Conservation (phyloP, 1,140 invertebrate genomes). For the Conopomorpha cramerella region DNA sequence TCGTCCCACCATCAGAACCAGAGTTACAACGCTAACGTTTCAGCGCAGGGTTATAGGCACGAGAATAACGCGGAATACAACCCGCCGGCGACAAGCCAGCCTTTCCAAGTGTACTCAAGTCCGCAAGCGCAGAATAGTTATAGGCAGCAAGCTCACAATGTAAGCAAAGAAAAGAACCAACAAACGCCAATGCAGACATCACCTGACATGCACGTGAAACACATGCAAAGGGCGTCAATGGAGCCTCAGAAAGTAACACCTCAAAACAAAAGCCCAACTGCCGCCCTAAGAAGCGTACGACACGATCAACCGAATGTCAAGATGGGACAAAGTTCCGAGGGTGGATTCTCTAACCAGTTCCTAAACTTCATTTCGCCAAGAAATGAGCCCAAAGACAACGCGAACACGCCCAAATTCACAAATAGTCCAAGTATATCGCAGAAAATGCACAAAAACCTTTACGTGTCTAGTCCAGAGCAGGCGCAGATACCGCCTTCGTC, state of each 20-base stretch:
- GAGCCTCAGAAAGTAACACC: conserved; percentile 19
- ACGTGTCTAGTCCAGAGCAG: conserved; percentile 58
- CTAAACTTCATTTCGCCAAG: conserved; percentile 53
- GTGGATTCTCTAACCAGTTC: conserved; percentile 53
- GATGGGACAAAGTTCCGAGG: conserved; percentile 34
- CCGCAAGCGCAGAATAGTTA: conserved; percentile 35
- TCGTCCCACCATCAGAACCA: conserved; percentile 19
- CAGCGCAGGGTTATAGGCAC: conserved; percentile 31
- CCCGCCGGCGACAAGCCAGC: conserved; percentile 20
- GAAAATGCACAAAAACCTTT: conserved; percentile 59
- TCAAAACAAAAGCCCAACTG: conserved; percentile 36
- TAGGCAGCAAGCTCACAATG: conserved; percentile 15
- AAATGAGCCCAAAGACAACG: conserved; percentile 58
- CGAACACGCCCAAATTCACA: conserved; percentile 54
- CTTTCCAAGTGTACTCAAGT: conserved; percentile 44
- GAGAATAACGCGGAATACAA: conserved; percentile 20
- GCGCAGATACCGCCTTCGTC: conserved; percentile 52
- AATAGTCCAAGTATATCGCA: conserved; percentile 57
- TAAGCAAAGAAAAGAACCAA: conserved; percentile 12
- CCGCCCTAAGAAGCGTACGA: conserved; percentile 41
- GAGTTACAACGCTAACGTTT: conserved; percentile 32
- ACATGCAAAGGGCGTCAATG: conserved; percentile 10
- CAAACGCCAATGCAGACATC: conserved; percentile 1
- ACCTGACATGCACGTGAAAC: conserved; percentile 22
- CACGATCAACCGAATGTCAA: conserved; percentile 48